Percentiles rank a stretch among this genome's conserved stretches.
phyloP scores from a whole-genome alignment of 2,888 invertebrate species.

The Oxytorus armatus region DNA sequence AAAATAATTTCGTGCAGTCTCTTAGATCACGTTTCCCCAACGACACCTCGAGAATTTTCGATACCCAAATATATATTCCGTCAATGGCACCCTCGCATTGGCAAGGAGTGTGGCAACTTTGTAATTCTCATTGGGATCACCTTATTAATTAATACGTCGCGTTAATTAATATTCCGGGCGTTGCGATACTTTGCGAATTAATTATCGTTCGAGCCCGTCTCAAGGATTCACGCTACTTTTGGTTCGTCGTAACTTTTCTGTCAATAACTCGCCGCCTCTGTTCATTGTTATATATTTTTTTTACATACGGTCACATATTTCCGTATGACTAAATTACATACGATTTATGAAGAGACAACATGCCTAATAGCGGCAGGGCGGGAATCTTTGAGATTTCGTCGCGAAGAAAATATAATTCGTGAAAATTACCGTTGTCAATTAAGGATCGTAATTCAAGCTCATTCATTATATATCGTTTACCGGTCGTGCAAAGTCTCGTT shows the following conservation, averaged over 20 bases:
- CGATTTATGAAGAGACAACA: conserved; percentile 8
- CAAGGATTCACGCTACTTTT: conserved; percentile 67
- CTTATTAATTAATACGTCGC: conserved; percentile 56
- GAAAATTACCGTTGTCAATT: conserved; percentile 16
- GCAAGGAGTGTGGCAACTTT: conserved; percentile 6
- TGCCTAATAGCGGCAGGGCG: neutral
- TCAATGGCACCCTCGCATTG: conserved; percentile 8
- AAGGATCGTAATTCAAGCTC: conserved; percentile 46
- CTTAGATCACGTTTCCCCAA: neutral
- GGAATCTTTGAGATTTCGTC: neutral
- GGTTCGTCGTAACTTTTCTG: conserved; percentile 48
- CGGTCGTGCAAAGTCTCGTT: conserved; percentile 57
- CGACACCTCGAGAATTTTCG: neutral
- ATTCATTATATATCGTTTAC: conserved; percentile 60
- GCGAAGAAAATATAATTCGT: neutral
- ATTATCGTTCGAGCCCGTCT: conserved; percentile 56
- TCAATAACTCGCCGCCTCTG: conserved; percentile 49
- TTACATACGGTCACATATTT: too few species aligned
- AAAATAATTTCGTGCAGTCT: too few species aligned
- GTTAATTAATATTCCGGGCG: conserved; percentile 66
- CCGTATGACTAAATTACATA: conserved; percentile 4
- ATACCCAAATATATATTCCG: neutral
- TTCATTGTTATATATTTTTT: conserved; percentile 17
- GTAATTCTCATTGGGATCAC: conserved; percentile 36
- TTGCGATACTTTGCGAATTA: conserved; percentile 53